Evolutionary conservation across 2,113 vertebrate genomes (phyloP), one percentile per base, ranked within the genome.

Genomic region (Pavo muticus): DNA sequence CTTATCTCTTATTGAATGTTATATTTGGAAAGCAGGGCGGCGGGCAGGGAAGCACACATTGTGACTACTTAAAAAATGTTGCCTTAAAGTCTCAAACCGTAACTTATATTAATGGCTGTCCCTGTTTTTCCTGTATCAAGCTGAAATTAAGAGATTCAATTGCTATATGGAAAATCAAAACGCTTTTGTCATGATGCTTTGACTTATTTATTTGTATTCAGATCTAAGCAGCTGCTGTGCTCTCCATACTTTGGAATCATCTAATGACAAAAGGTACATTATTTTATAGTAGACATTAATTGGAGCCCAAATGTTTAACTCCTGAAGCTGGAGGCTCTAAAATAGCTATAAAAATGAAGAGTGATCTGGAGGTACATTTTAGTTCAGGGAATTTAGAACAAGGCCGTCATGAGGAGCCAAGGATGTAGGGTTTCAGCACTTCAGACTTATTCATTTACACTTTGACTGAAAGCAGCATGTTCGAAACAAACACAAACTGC

Each of bases 401-500:
- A 80, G 65, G 39, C 40, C 52, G 78, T 90, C 67, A 56, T 57
- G 77, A 79, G 87, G 47, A 96, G 77, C 65, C 69, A 85, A 68
- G 80, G 52, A 57, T 96, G 65, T 42, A 92, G 73, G 32, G 73
- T 94, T 94, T 95, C 56, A 84, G 63, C 50, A 56, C 80, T 91
- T 92, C 6, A 84, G 74, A 65, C 88, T 93, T 91, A 84, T 76
- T 72, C 78, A 5, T 96, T 97, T 91, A 81, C 90, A 80, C 57
- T 87, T 85, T 88, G 76, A 40, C 69, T 81, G 47, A 93, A 94
- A 91, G 76, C 71, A 78, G 78, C 71, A 44, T 27, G 11, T 90
- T 84, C 70, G 84, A 84, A 97, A 78, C 48, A 93, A 90, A 73
- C 35, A 37, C 65, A 82, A 85, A 73, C 91, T 14, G 14, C 69